These are phyloP conservation scores for Chunga burmeisteri DNA, from an alignment of 2,113 vertebrate genomes.

Conservation along the genomic window DNA sequence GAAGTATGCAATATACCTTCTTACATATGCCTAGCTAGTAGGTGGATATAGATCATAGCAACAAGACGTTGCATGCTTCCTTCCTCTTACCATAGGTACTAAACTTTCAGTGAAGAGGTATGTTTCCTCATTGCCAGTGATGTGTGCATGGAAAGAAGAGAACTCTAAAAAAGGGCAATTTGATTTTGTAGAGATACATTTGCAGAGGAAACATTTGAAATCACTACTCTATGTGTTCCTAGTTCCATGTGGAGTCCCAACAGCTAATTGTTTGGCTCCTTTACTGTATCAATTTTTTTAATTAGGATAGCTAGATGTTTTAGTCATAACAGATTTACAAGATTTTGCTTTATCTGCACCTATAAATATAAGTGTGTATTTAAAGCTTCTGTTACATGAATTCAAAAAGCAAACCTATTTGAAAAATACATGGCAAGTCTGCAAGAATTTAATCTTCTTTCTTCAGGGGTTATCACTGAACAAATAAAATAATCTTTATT, in stretches of 20 bases:
- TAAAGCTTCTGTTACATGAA: not conserved
- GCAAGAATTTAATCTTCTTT: not conserved
- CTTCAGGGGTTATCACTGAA: not conserved
- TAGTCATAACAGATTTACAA: not conserved
- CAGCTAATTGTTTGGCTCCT: not conserved
- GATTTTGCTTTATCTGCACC: not conserved
- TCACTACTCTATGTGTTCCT: not conserved
- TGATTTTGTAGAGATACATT: not conserved
- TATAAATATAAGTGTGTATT: not conserved
- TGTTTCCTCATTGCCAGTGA: not conserved
- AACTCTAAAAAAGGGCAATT: not conserved
- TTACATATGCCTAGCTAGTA: not conserved
- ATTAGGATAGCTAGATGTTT: not conserved
- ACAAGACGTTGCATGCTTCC: not conserved
- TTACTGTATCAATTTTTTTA: not conserved
- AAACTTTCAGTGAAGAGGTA: not conserved
- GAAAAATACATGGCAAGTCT: not conserved
- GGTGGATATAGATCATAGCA: not conserved
- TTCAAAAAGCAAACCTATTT: not conserved
- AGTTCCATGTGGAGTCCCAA: not conserved
- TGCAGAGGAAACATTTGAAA: not conserved
- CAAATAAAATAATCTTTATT: not conserved
- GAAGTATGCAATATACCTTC: not conserved
- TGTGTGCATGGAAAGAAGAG: not conserved
- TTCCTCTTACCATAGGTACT: not conserved